Base-by-base conservation (phyloP, 2,113 vertebrate species). In the Romanogobio albipinnatus region DNA sequence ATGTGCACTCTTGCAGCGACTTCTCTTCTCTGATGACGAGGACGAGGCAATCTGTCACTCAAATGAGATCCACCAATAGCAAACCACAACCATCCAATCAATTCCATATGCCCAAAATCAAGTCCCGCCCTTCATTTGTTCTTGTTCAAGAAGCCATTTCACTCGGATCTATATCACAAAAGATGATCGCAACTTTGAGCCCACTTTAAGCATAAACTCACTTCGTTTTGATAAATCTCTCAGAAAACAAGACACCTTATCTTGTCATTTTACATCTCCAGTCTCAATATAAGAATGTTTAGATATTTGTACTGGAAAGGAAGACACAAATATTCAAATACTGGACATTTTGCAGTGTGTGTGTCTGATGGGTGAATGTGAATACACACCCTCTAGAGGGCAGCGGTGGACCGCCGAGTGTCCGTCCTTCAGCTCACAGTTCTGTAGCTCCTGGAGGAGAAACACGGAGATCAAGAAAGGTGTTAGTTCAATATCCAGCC, bases 331-430 rank as follows among this genome's bases (percentile, higher is more conserved):
- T 24, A 61, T 24, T 61, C 5, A 56, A 6, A 17, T 56, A 19
- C 45, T 47, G 4, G 15, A 17, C 51, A 56, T 13, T 13, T 49
- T 49, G 47, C 17, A 22, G 17, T 22, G 53, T 19, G 19, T n/a
- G 13, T 36, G 62, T 36, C 5, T 59, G 58, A 11, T 61, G 33
- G 17, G 26, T 49, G 33, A 51, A 76, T 29, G 39, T 90, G 81
- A 90, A 68, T 77, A 85, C 94, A 86, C 91, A 96, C 96, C 96
- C 94, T 96, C 93, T 85, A 96, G 93, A 87, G 94, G 94, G 88
- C 93, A 93, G 90, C 92, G 95, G 90, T 94, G 94, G 62, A 94
- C 93, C 87, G 87, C 59, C 87, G 94, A 92, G 81, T 91, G 94
- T 75, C 92, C 90, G 4, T 94, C 93, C 85, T 94, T 95, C 79